Evolutionary conservation across 2,797 vertebrate genomes (phyloP).

Genomic region (Onychomys arenicola): DNA sequence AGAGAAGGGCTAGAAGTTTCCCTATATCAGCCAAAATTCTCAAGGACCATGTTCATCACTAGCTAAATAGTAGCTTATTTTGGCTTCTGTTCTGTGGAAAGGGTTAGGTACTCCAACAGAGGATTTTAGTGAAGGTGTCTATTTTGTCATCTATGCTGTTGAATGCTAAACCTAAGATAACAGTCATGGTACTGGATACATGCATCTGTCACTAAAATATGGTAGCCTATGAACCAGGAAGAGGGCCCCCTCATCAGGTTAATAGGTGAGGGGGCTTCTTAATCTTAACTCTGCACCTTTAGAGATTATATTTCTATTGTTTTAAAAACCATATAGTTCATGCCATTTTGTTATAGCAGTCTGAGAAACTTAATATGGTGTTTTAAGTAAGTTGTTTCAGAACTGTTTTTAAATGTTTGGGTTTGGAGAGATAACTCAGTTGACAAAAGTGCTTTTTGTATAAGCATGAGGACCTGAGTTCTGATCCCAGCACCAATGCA

Average conservation of each 20-base stretch:
- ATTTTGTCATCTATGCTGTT: not conserved
- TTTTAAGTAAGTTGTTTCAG: not conserved
- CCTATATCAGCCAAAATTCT: not conserved
- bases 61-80: not conserved
- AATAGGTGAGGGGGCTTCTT: not conserved
- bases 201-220: not conserved
- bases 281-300: not conserved
- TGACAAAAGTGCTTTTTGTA: not conserved
- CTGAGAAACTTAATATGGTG: not conserved
- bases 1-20: not conserved
- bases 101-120: not conserved
- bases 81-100: not conserved
- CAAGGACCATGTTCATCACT: not conserved
- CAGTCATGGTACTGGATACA: not conserved
- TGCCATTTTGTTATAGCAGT: not conserved
- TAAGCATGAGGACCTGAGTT: not conserved
- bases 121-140: not conserved
- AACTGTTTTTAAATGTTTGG: not conserved
- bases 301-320: not conserved
- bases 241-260: not conserved
- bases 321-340: not conserved
- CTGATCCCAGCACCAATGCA: not conserved
- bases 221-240: not conserved
- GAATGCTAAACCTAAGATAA: not conserved
- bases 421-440: not conserved